A percentile compares a stretch with the other conserved stretches of the same genome.
These are phyloP conservation scores for Elanus axillaris DNA, from an alignment of 2,113 vertebrate genomes.

Conservation along the genomic window DNA sequence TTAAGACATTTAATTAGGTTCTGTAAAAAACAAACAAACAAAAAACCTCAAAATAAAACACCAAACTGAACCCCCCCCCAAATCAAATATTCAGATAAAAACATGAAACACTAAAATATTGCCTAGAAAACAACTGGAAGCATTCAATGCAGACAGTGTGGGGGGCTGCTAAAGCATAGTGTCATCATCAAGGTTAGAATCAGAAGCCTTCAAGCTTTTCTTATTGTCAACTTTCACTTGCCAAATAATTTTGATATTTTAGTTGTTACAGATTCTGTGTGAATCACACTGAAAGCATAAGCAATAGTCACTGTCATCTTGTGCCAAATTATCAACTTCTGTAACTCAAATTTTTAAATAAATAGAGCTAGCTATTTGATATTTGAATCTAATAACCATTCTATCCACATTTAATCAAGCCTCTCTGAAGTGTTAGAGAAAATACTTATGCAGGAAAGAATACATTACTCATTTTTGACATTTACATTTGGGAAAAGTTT, in stretches of 20 bases:
- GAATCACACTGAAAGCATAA: neutral
- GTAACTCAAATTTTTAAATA: neutral
- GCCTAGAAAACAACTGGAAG: neutral
- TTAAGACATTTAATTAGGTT: slow-evolving; percentile 59
- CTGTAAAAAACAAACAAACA: slow-evolving; percentile 58
- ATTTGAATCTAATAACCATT: neutral
- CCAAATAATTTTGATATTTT: neutral
- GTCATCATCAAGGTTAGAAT: neutral
- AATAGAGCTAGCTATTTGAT: neutral
- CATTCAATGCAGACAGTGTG: neutral
- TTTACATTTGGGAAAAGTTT: neutral
- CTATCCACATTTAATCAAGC: neutral
- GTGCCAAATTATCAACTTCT: neutral
- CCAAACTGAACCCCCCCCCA: neutral
- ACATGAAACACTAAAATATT: neutral
- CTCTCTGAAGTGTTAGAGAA: neutral
- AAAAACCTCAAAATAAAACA: slow-evolving; percentile 46
- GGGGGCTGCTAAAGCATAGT: neutral
- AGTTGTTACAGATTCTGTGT: neutral
- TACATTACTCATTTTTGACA: neutral
- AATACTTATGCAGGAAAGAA: neutral
- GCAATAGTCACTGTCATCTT: neutral
- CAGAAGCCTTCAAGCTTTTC: neutral
- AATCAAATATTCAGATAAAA: neutral
- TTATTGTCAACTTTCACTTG: neutral